These are phyloP conservation scores for Malurus splendens DNA, from an alignment of 2,797 vertebrate species.

Conservation along the genomic window DNA sequence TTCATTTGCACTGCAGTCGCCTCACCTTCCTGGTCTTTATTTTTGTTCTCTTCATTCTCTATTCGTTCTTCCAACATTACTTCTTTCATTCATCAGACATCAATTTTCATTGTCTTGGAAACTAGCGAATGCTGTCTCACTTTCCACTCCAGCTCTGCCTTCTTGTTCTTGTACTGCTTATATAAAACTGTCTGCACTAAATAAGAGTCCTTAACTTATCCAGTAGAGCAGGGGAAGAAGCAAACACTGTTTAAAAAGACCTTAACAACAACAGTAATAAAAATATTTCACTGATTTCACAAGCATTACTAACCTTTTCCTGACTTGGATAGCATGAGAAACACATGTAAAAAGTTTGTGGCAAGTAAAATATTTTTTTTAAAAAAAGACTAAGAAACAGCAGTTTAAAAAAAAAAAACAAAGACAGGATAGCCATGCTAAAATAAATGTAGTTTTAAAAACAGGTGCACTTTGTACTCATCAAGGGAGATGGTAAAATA, in stretches of 20 bases:
- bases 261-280: background rate
- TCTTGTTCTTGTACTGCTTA: background rate
- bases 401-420: background rate
- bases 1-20: background rate
- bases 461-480: background rate
- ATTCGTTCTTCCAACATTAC: background rate
- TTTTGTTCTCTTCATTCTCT: background rate
- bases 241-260: background rate
- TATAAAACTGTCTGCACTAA: background rate
- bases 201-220: background rate
- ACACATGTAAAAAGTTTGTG: background rate
- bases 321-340: background rate
- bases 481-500: background rate
- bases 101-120: background rate
- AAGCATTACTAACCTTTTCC: background rate
- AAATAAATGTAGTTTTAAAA: slow-evolving; percentile 15
- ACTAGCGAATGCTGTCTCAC: background rate
- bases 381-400: background rate
- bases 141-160: background rate
- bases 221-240: background rate
- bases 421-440: background rate
- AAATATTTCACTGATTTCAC: background rate
- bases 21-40: background rate
- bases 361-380: background rate
- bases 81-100: background rate